These are phyloP conservation scores for Carposina sasakii DNA, from an alignment of 1,140 invertebrate genomes.

Conservation along the genomic window DNA sequence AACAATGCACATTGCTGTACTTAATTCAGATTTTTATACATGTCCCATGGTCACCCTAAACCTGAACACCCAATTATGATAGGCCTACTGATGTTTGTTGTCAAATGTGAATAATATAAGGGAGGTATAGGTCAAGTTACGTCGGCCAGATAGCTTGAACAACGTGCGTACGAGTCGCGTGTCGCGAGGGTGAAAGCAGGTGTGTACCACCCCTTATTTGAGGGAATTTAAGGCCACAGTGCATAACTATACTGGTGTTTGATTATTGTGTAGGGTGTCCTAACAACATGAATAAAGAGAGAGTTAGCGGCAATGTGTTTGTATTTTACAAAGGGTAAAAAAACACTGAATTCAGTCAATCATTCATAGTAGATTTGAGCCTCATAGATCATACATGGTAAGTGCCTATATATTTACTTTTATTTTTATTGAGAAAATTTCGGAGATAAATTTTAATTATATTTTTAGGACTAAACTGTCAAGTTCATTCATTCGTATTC, in stretches of 20 bases:
- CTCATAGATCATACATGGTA: too few relatives aligned
- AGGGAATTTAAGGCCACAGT: constrained; percentile 55
- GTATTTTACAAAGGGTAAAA: too few relatives aligned
- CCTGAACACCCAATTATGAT: constrained; percentile 22
- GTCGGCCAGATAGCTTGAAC: constrained; percentile 37
- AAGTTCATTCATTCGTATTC: too few relatives aligned
- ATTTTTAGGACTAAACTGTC: too few relatives aligned
- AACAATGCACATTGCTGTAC: constrained; percentile 57
- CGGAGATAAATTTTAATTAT: too few relatives aligned
- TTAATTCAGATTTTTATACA: constrained; percentile 51
- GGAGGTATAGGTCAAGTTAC: constrained; percentile 31
- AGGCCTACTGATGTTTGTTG: constrained; percentile 14
- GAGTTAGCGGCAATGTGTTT: too few relatives aligned
- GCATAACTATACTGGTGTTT: constrained; percentile 51
- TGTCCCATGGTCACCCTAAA: constrained; percentile 43
- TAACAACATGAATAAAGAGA: constrained; percentile 15
- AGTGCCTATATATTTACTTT: too few relatives aligned
- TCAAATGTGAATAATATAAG: constrained; percentile 8
- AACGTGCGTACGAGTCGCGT: constrained; percentile 50
- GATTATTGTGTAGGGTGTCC: constrained; percentile 35
- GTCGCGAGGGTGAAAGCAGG: constrained; percentile 63
- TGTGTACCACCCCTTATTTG: constrained; percentile 63
- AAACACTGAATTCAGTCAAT: too few relatives aligned
- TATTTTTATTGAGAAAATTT: too few relatives aligned
- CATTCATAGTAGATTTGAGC: too few relatives aligned